A percentile compares a stretch with the other conserved stretches of the same genome.
phyloP scores from a whole-genome alignment of 2,888 invertebrate species.

The Fragum whitleyi region DNA sequence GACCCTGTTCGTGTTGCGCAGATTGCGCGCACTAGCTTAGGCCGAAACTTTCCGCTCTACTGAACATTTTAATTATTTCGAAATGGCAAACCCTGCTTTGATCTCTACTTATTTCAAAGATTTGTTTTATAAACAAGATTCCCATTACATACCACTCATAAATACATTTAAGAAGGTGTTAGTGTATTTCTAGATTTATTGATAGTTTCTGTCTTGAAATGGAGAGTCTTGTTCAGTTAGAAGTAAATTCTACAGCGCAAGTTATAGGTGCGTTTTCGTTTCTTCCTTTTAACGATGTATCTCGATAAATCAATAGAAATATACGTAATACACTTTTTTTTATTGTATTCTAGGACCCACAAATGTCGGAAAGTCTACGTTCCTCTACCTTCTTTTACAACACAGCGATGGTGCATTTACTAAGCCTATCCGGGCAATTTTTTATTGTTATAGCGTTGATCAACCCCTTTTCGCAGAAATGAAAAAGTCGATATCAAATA shows the following conservation, averaged over 20 bases:
- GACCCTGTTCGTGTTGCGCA: no score
- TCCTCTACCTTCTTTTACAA: constrained; percentile 11
- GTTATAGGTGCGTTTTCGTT: not conserved
- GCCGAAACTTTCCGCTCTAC: no score
- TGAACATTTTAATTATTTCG: no score
- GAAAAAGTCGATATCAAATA: constrained; percentile 6
- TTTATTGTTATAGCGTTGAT: constrained; percentile 27
- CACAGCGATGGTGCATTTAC: constrained; percentile 18
- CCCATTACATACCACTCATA: not conserved
- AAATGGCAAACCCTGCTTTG: not conserved
- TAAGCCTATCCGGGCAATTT: not conserved
- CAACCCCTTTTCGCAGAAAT: constrained; percentile 27
- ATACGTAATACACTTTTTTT: not conserved
- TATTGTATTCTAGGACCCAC: constrained; percentile 7
- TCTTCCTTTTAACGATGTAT: not conserved
- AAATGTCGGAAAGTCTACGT: constrained; percentile 11
- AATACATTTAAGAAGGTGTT: not conserved
- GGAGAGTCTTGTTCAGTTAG: constrained; percentile 28
- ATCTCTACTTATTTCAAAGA: not conserved
- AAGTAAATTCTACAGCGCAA: constrained; percentile 11
- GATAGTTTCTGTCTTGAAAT: not conserved
- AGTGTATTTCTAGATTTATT: not conserved
- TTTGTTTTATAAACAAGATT: not conserved
- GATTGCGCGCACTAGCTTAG: no score
- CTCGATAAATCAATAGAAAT: not conserved